Evolutionary conservation across 2,888 invertebrate genomes (phyloP).

Genomic region (Leptarthrus brevirostris): DNA sequence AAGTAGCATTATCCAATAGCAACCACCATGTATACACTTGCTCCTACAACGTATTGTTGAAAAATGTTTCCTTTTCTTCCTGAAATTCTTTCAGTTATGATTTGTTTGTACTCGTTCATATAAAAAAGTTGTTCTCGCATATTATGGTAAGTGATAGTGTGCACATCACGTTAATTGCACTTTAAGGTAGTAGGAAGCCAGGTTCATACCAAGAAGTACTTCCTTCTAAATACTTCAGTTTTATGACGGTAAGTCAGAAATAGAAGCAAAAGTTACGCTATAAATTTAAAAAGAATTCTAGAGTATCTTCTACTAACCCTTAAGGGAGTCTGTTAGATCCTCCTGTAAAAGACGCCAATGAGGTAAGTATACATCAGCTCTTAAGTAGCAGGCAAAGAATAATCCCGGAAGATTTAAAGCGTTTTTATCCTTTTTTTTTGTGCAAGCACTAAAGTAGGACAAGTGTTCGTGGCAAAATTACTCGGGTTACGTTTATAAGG

Average conservation of each 20-base stretch:
- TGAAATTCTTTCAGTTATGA: no score
- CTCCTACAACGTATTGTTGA: no score
- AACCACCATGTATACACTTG: no score
- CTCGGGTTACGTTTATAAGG: conserved; percentile 1
- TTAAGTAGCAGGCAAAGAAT: background rate
- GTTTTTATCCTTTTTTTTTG: background rate
- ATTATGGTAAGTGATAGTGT: no score
- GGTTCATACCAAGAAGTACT: background rate
- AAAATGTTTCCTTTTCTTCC: no score
- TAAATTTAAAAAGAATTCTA: background rate
- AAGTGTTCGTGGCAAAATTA: conserved; percentile 16
- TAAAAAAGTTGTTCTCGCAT: no score
- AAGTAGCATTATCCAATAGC: no score
- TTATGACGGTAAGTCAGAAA: background rate
- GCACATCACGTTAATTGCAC: no score
- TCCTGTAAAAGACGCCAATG: conserved; percentile 14
- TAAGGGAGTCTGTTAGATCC: background rate
- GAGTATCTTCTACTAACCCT: background rate
- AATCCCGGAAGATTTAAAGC: conserved; percentile 13
- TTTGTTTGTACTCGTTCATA: no score
- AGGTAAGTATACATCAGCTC: background rate
- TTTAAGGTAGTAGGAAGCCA: no score
- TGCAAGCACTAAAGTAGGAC: background rate
- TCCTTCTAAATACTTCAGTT: background rate
- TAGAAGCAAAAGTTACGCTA: background rate